These are phyloP conservation scores for Hermetia illucens DNA, from an alignment of 1,140 invertebrate genomes.

Conservation along the genomic window DNA sequence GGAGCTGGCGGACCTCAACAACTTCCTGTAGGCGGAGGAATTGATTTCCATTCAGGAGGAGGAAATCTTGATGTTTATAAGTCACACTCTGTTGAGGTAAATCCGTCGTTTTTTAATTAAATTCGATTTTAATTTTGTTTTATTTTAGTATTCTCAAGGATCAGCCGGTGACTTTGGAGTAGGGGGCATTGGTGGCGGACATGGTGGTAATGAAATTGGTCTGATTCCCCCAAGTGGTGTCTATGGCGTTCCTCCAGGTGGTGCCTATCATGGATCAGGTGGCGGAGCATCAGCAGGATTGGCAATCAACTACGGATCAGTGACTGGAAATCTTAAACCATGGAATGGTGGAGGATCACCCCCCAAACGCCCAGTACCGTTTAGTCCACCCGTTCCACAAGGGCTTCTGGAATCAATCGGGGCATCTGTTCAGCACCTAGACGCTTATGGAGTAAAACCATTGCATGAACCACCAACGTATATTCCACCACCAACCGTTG, in stretches of 20 bases:
- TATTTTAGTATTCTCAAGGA: too few species aligned
- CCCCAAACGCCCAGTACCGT: slow-evolving; percentile 45
- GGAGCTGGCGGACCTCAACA: too few species aligned
- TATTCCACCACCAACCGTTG: slow-evolving; percentile 45
- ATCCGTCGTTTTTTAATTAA: too few species aligned
- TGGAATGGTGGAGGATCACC: slow-evolving; percentile 24
- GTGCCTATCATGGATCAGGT: slow-evolving; percentile 25
- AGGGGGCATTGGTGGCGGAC: slow-evolving; percentile 4
- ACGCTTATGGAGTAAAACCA: slow-evolving; percentile 24
- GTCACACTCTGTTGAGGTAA: too few species aligned
- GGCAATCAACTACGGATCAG: slow-evolving; percentile 21
- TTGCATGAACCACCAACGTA: slow-evolving; percentile 36
- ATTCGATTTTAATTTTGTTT: too few species aligned
- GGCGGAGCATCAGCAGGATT: slow-evolving; percentile 17
- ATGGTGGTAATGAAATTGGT: slow-evolving; percentile 33
- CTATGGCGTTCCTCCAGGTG: slow-evolving; percentile 37
- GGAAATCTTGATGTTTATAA: too few species aligned
- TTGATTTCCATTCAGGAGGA: too few species aligned
- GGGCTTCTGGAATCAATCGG: slow-evolving; percentile 48
- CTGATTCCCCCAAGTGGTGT: slow-evolving; percentile 37
- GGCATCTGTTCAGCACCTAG: slow-evolving; percentile 36
- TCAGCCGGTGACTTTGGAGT: too few species aligned
- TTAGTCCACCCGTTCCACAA: slow-evolving; percentile 50
- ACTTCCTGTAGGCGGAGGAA: too few species aligned
- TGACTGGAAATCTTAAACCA: slow-evolving; percentile 19